phyloP scores from a whole-genome alignment of 2,113 vertebrate genomes.

The Eudyptes chrysolophus region DNA sequence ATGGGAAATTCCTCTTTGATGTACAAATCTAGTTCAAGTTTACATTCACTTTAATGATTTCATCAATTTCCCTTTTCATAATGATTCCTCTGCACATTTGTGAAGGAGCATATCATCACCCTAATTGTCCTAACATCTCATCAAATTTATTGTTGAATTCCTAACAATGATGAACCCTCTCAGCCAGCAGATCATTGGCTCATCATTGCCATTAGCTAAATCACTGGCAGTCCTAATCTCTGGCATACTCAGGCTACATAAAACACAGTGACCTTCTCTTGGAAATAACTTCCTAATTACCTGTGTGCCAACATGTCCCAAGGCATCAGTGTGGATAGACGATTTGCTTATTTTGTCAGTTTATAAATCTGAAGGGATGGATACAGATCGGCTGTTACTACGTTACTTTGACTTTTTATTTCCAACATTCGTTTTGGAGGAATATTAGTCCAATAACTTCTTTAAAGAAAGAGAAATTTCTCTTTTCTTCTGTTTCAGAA shows the following conservation, averaged over 20 bases:
- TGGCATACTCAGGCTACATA: not conserved
- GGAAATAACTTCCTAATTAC: not conserved
- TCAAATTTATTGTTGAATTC: not conserved
- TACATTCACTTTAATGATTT: slow-evolving; percentile 2
- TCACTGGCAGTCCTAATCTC: not conserved
- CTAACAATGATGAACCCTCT: not conserved
- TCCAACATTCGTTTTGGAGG: not conserved
- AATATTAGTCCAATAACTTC: not conserved
- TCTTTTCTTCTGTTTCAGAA: not conserved
- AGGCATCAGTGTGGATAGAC: not conserved
- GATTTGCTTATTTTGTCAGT: not conserved
- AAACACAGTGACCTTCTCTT: not conserved
- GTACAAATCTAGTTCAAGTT: slow-evolving; percentile 12
- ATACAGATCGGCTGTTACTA: not conserved
- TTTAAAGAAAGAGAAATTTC: not conserved
- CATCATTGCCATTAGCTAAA: not conserved
- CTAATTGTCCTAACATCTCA: not conserved
- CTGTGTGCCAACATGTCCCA: not conserved
- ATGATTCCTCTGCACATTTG: not conserved
- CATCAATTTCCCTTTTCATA: not conserved
- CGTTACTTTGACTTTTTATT: not conserved
- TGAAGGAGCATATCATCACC: not conserved
- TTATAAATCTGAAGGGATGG: not conserved
- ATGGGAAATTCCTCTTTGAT: not conserved
- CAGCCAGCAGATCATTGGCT: not conserved